Conservation (phyloP, 2,888 invertebrate genomes). For the Griposia aprilina region DNA sequence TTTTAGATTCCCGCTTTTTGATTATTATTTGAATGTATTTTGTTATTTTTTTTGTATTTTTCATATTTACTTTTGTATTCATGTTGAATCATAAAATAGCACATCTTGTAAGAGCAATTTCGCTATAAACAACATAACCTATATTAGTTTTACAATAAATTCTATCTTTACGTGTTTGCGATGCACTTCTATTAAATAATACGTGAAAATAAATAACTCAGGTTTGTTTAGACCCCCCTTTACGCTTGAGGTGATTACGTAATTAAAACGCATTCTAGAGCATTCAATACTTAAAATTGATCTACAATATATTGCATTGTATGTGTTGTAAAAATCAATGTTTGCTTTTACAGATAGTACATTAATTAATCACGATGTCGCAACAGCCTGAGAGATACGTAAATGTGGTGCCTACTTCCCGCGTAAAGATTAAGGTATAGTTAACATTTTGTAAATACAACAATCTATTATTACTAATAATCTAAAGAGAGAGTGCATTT, state of each 20-base stretch:
- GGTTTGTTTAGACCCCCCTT: neutral
- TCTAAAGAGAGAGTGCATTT: no score
- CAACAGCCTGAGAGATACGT: constrained; percentile 69
- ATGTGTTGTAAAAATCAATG: neutral
- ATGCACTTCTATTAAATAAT: neutral
- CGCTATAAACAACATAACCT: constrained; percentile 36
- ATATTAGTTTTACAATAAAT: neutral
- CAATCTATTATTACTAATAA: no score
- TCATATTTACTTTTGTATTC: neutral
- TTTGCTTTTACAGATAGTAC: constrained; percentile 34
- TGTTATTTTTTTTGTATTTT: constrained; percentile 29
- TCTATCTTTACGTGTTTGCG: neutral
- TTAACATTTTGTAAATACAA: neutral
- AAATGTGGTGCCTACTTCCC: constrained; percentile 73
- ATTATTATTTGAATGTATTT: constrained; percentile 64
- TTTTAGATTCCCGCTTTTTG: constrained; percentile 79
- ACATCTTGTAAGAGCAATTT: neutral
- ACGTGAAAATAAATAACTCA: neutral
- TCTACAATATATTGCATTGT: neutral
- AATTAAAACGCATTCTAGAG: constrained; percentile 1
- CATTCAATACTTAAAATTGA: constrained; percentile 1
- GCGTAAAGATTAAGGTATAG: constrained; percentile 74
- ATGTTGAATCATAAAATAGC: neutral
- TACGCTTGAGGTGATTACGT: constrained; percentile 18
- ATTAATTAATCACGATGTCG: constrained; percentile 20